Base-by-base conservation (phyloP, 2,113 vertebrate species). In the Oncorhynchus mykiss region DNA sequence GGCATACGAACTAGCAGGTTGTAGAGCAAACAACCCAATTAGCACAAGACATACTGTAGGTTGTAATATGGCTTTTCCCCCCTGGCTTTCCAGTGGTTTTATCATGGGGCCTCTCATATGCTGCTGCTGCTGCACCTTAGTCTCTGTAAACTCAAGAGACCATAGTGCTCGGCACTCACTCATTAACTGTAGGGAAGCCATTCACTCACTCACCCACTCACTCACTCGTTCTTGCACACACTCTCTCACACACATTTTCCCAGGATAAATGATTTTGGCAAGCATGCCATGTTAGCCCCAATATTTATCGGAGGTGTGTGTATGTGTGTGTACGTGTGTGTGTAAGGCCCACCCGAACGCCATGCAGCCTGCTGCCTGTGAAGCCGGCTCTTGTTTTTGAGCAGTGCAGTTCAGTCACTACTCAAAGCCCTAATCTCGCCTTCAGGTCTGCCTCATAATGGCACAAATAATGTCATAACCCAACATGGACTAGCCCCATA, bases 261-360 rank as follows among this genome's bases (percentile, higher is more conserved):
- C 7, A 22, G 88, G 88, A 90, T 84, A 87, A 80, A 85, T 87
- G 88, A 7, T 86, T 85, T 84, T 85, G 83, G 80, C 85, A 85
- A 78, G 83, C 78, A 78, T 88, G 75, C 82, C 82, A 85, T 79
- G 66, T 93, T 91, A 90, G 92, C 91, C 88, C 84, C 85, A 87
- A 88, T 90, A 85, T 89, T 89, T 87, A 88, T 86, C 76, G 81
- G 83, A 88, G 76, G 78, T 72, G 77, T 72, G 74, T 79, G 75
- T 54, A 49, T 75, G 78, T 54, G 70, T 73, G 72, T 71, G 73
- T 80, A 76, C 77, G 81, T 76, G 76, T 78, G 72, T 85, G 66
- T 72, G 57, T n/a, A 29, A 39, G 49, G 8, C 34, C 34, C 34
- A 39, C 34, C 7, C 6, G 34, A 54, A 22, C 83, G 85, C 86